Base-by-base conservation (phyloP, 2,888 invertebrate species). In the Erynnis tages region DNA sequence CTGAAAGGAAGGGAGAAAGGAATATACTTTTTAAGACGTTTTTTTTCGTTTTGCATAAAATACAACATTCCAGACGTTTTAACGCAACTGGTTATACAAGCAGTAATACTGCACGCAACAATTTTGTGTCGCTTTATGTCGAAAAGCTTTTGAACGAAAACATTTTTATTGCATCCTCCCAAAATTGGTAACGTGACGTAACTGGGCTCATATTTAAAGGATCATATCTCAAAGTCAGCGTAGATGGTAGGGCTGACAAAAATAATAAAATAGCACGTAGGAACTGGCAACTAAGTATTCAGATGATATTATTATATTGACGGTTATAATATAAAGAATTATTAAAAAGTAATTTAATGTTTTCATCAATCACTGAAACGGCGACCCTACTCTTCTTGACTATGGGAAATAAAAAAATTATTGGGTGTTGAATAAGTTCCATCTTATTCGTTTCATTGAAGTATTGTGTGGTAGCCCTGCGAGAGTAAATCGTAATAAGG, bases 151-250 rank as follows among this genome's bases (percentile, higher is more conserved):
- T 44, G 35, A 40, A 19, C 14, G 34, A 41, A 41, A 46, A 27
- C 47, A 41, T 40, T 53, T 47, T 53, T 47, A 40, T 41, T 41
- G 46, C 21, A 16, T 23, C 4, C 11, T 40, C 40, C 19, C 41
- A 46, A 41, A 44, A 55, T 48, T 50, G 37, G 25, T 38, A 48
- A 54, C 37, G 40, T 54, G 27, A 54, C 44, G 47, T 44, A 54
- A 57, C 30, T 41, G 27, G 49, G 13, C 23, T 40, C 43, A 41
- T 44, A 38, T 57, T 52, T 52, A 30, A 48, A 38, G 37, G 38
- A 23, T 43, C 41, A 54, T 54, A 47, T 34, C 29, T 55, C 47
- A 53, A 34, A 7, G 41, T 27, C 49, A 11, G 34, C 32, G 5
- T 17, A 11, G 23, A 21, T 29, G 25, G 6, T 10, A 49, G 41